Conservation (phyloP, 2,888 invertebrate genomes). For the Temnothorax ravouxi region DNA sequence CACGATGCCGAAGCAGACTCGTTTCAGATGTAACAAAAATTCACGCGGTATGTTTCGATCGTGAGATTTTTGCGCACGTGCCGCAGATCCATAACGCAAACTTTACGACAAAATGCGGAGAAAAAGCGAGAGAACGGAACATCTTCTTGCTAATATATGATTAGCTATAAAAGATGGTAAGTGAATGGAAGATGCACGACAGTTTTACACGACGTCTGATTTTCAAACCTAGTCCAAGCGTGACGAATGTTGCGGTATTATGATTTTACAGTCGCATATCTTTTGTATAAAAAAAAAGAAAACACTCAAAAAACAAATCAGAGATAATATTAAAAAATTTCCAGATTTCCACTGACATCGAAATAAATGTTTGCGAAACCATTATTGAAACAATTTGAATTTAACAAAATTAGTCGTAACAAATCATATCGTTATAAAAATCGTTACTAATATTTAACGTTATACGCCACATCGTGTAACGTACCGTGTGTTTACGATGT, state of each 20-base stretch:
- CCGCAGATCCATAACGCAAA: too few species aligned
- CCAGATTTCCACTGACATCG: background rate
- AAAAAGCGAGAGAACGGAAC: constrained; percentile 9
- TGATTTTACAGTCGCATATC: background rate
- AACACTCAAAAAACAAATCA: background rate
- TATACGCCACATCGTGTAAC: background rate
- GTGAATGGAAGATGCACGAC: constrained; percentile 23
- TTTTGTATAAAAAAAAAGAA: background rate
- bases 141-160: constrained; percentile 19
- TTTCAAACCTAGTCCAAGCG: background rate
- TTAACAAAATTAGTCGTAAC: background rate
- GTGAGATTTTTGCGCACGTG: background rate
- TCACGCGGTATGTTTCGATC: background rate
- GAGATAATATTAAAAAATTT: background rate
- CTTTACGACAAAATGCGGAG: constrained; percentile 1
- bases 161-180: background rate
- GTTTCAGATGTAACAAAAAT: too few species aligned
- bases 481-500: too few species aligned
- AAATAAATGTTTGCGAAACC: background rate
- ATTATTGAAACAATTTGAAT: background rate
- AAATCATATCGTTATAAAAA: background rate
- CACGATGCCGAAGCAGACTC: too few species aligned
- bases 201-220: constrained; percentile 10
- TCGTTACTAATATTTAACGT: background rate
- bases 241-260: background rate